Percentiles rank a stretch among this genome's conserved stretches.
phyloP scores from a whole-genome alignment of 1,140 invertebrate species.

The Globodera ellingtonae region DNA sequence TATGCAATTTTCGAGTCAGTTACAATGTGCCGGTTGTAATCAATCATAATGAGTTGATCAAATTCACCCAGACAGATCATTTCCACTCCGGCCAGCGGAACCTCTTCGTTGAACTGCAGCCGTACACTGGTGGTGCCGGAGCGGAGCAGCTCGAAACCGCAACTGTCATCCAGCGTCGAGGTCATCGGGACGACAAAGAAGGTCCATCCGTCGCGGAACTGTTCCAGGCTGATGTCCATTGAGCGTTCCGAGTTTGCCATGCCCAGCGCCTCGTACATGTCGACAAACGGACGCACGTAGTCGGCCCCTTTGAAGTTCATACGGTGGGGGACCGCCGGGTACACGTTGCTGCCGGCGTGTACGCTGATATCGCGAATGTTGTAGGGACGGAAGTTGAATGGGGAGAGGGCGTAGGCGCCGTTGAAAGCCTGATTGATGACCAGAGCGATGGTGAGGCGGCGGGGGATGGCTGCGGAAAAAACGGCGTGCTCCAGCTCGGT shows the following conservation, averaged over 20 bases:
- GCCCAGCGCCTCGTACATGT: constrained; percentile 34
- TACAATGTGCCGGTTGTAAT: not conserved
- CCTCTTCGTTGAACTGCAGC: constrained; percentile 9
- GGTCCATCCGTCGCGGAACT: constrained; percentile 30
- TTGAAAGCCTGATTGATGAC: constrained; percentile 20
- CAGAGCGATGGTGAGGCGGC: constrained; percentile 24
- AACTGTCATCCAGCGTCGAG: constrained; percentile 20
- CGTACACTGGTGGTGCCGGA: constrained; percentile 22
- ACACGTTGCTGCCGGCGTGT: constrained; percentile 12
- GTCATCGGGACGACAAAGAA: constrained; percentile 25
- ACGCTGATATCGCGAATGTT: constrained; percentile 24
- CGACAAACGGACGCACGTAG: constrained; percentile 32
- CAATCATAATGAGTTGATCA: constrained; percentile 9
- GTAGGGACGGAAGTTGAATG: constrained; percentile 36
- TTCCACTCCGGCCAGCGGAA: constrained; percentile 20
- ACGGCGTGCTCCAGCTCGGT: constrained; percentile 23
- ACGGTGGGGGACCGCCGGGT: constrained; percentile 24
- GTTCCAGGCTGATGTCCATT: constrained; percentile 26
- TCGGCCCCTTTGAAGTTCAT: constrained; percentile 19
- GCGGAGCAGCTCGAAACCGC: constrained; percentile 30
- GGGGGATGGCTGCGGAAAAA: constrained; percentile 22
- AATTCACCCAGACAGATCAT: constrained; percentile 10
- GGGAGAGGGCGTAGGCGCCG: not conserved
- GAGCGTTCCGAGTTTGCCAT: constrained; percentile 16
- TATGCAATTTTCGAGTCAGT: constrained; percentile 1